These are phyloP conservation scores for Rhabdomys pumilio DNA, from an alignment of 2,797 vertebrate genomes.

Conservation along the genomic window DNA sequence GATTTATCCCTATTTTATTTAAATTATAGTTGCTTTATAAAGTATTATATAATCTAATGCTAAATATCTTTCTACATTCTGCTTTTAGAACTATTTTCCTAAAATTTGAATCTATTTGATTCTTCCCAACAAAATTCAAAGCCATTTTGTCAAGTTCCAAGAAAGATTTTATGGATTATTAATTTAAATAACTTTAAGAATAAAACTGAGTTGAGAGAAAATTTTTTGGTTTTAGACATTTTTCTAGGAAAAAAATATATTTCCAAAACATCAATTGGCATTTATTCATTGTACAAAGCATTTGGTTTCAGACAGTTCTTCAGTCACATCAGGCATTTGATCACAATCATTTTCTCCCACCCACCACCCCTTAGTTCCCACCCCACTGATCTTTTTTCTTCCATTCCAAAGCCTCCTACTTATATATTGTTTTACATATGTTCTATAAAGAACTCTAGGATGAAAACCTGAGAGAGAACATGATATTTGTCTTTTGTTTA, in stretches of 20 bases:
- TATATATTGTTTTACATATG: background rate
- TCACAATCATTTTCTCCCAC: background rate
- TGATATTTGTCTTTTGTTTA: background rate
- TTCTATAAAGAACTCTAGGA: background rate
- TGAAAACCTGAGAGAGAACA: background rate
- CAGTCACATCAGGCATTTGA: background rate
- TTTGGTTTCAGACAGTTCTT: background rate
- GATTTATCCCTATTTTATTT: background rate
- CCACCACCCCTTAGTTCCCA: background rate
- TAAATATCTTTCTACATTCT: constrained; percentile 3
- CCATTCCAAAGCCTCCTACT: background rate
- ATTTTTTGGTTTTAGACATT: background rate
- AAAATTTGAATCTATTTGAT: background rate
- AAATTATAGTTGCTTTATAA: background rate
- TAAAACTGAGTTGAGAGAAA: constrained; percentile 10
- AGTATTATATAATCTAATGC: background rate
- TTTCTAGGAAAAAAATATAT: background rate
- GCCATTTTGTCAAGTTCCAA: background rate
- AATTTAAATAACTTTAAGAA: constrained; percentile 25
- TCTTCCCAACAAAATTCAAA: constrained; percentile 8
- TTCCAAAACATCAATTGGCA: background rate
- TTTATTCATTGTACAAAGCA: background rate
- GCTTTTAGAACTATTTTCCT: constrained; percentile 39
- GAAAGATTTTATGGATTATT: background rate
- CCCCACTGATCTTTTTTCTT: background rate